These are phyloP conservation scores for Gouania willdenowi DNA, from an alignment of 2,797 vertebrate species.

Conservation along the genomic window DNA sequence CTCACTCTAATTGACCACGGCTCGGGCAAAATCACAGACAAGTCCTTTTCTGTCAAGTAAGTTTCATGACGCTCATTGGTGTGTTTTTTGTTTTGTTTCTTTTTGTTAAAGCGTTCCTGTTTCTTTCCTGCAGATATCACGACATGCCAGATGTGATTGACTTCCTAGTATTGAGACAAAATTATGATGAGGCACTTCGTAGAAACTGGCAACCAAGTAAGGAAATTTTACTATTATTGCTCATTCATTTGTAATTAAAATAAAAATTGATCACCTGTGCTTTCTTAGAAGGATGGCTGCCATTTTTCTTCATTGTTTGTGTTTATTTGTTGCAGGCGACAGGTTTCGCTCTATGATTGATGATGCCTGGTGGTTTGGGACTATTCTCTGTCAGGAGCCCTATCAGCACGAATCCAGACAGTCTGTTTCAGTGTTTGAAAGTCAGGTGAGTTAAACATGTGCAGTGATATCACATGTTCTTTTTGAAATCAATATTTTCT, in stretches of 20 bases:
- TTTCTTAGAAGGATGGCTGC: too few species aligned
- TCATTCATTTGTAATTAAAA: too few species aligned
- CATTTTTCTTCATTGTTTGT: neutral
- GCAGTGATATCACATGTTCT: too few species aligned
- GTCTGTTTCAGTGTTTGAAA: constrained; percentile 96
- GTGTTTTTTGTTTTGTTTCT: too few species aligned
- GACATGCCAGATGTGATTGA: constrained; percentile 99
- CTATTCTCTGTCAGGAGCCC: constrained; percentile 91
- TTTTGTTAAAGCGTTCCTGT: too few species aligned
- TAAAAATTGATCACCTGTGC: too few species aligned
- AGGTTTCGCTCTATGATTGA: constrained; percentile 95
- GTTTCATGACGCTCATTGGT: too few species aligned
- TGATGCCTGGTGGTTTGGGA: constrained; percentile 98
- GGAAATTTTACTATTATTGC: too few species aligned
- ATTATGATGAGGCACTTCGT: constrained; percentile 89
- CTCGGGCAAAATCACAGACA: constrained; percentile 86
- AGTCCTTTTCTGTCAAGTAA: constrained; percentile 93
- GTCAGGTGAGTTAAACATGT: constrained; percentile 83
- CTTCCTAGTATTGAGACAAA: constrained; percentile 92
- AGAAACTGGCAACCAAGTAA: constrained; percentile 91
- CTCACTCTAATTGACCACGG: constrained; percentile 91
- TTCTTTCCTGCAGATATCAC: constrained; percentile 82
- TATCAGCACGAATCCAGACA: constrained; percentile 92
- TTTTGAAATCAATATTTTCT: too few species aligned
- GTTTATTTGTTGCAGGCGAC: constrained; percentile 73